A percentile compares a stretch with the other conserved stretches of the same genome.
Evolutionary conservation across 2,797 vertebrate species (phyloP).

Genomic region (Peromyscus aztecus): DNA sequence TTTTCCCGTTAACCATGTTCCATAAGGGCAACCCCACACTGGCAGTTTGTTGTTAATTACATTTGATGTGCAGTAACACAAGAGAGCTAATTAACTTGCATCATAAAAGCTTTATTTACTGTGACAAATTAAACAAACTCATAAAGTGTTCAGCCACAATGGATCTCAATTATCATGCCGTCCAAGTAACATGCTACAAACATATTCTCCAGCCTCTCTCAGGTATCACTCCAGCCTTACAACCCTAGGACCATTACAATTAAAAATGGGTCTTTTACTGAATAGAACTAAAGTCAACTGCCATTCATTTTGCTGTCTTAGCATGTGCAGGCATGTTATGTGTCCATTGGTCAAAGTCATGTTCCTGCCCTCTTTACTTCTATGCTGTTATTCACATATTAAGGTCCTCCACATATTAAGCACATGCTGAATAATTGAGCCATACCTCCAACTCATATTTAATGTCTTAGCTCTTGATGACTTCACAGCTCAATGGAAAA

Average conservation of each 20-base stretch:
- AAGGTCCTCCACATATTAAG: neutral
- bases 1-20: conserved; percentile 74
- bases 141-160: conserved; percentile 82
- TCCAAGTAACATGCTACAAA: conserved; percentile 81
- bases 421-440: neutral
- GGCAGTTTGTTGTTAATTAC: conserved; percentile 80
- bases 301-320: conserved; percentile 72
- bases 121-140: conserved; percentile 84
- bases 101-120: conserved; percentile 83
- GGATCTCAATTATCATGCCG: conserved; percentile 80
- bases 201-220: conserved; percentile 81
- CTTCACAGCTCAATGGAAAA: conserved; percentile 33
- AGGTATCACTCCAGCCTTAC: conserved; percentile 78
- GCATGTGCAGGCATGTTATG: neutral
- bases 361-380: neutral
- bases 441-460: neutral
- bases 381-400: neutral
- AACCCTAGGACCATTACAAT: conserved; percentile 73
- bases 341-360: neutral
- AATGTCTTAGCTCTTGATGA: conserved; percentile 53
- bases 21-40: conserved; percentile 80
- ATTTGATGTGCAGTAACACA: conserved; percentile 84
- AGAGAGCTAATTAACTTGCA: conserved; percentile 84
- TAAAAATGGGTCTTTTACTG: conserved; percentile 76
- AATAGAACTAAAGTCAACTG: conserved; percentile 68